Conservation (phyloP, 2,888 invertebrate genomes). For the Hydroisotoma schaefferi region DNA sequence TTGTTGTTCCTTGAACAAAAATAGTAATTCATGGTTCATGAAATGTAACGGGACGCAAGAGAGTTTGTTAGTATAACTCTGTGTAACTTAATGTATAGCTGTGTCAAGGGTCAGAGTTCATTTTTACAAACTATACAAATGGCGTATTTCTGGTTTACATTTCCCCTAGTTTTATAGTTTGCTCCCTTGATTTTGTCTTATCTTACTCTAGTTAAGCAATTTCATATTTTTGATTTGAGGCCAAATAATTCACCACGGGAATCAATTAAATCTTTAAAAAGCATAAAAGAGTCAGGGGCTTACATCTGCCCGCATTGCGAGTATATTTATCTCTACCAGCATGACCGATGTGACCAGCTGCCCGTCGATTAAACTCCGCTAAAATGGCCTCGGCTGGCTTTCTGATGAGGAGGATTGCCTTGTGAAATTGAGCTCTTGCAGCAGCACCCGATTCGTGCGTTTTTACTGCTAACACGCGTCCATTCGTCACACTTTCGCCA, state of each 20-base stretch:
- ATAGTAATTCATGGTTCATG: too few species aligned
- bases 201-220: too few species aligned
- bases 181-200: too few species aligned
- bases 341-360: constrained; percentile 75
- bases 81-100: too few species aligned
- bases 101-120: too few species aligned
- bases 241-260: constrained; percentile 1
- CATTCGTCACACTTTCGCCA: constrained; percentile 70
- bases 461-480: constrained; percentile 72
- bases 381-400: constrained; percentile 69
- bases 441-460: constrained; percentile 70
- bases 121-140: too few species aligned
- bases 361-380: constrained; percentile 75
- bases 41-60: too few species aligned
- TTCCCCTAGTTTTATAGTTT: too few species aligned
- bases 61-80: too few species aligned
- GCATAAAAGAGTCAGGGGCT: constrained; percentile 46
- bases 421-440: constrained; percentile 61
- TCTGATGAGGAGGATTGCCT: constrained; percentile 67
- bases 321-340: constrained; percentile 65
- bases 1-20: too few species aligned
- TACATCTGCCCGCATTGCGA: constrained; percentile 63
- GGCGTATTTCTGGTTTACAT: too few species aligned
- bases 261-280: background rate
- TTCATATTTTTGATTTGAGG: too few species aligned